Evolutionary conservation across 2,797 vertebrate genomes (phyloP), one percentile per base, ranked within the genome.

Genomic region (Pygocentrus nattereri): DNA sequence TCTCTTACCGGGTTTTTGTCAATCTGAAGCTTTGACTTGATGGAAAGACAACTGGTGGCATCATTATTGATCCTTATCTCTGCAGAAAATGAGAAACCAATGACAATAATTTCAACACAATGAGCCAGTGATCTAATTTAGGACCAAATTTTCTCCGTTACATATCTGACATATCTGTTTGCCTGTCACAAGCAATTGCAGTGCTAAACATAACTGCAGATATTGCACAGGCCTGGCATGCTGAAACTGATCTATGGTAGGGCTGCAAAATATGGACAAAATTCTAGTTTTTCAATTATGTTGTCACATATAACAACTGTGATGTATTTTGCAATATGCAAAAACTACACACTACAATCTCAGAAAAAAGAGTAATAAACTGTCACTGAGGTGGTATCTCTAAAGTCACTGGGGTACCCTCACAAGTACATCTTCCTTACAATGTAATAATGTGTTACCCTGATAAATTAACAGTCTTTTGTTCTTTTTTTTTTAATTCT

Each of bases 51-150:
- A 88, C 93, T 95, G 88, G 93, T 94, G 91, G 94, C 93, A 89
- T 97, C 95, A 87, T 91, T 96, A 87, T 93, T 95, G 89, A 95
- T 95, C 87, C 93, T 94, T 90, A 97, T 92, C 90, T 97, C 96
- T 97, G 85, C 76, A 89, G 84, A 93, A 87, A 88, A 85, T 21
- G n/a, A 16, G 27, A 82, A 82, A 81, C 18, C 58, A 80, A 19
- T 70, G 62, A 78, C 44, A 41, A 77, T 56, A 16, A 82, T 77
- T 34, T 31, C 50, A 10, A 54, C 73, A 67, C 65, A 70, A 12
- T 34, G 52, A 69, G 52, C 19, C n/a, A 44, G 12, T 49, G 44
- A 50, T 81, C 21, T 38, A 70, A 30, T 56, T 58, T 81, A 61
- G 21, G n/a, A 25, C 23, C 8, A n/a, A 38, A 58, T 56, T 59